Conservation (phyloP, 1,140 invertebrate genomes). For the Condylostylus longicornis region DNA sequence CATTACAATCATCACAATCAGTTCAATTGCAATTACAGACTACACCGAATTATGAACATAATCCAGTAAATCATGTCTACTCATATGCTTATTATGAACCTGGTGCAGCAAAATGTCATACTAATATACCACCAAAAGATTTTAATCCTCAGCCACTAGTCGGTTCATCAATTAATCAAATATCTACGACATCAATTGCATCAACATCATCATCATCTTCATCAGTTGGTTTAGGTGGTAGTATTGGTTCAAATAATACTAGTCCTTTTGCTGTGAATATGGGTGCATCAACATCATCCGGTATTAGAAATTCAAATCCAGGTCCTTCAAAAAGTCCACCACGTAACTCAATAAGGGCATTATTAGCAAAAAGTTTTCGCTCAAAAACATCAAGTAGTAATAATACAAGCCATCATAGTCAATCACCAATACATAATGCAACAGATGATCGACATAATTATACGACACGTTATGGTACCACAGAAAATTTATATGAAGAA, state of each 20-base stretch:
- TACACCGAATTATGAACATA: constrained; percentile 15
- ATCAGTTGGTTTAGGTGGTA: constrained; percentile 1
- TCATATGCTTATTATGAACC: constrained; percentile 66
- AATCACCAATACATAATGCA: constrained; percentile 6
- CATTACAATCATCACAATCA: constrained; percentile 2
- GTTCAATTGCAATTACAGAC: constrained; percentile 6
- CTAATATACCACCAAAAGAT: constrained; percentile 40
- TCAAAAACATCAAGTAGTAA: constrained; percentile 18
- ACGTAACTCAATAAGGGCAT: constrained; percentile 28
- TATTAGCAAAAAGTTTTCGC: constrained; percentile 26
- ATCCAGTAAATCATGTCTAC: constrained; percentile 41
- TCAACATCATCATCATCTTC: constrained; percentile 3
- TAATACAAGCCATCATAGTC: constrained; percentile 20
- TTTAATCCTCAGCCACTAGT: constrained; percentile 9
- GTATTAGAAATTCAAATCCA: too few relatives aligned
- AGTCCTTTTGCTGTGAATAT: too few relatives aligned
- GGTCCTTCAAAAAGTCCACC: constrained; percentile 28
- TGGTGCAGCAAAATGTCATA: constrained; percentile 37
- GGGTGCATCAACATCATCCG: too few relatives aligned
- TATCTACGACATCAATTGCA: constrained; percentile 1
- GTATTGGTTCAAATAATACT: too few relatives aligned
- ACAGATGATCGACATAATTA: constrained; percentile 44
- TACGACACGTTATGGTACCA: constrained; percentile 60
- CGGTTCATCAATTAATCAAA: too few relatives aligned
- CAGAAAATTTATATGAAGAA: constrained; percentile 80